These are phyloP conservation scores for Boleophthalmus pectinirostris DNA, from an alignment of 2,113 vertebrate genomes.

Conservation along the genomic window DNA sequence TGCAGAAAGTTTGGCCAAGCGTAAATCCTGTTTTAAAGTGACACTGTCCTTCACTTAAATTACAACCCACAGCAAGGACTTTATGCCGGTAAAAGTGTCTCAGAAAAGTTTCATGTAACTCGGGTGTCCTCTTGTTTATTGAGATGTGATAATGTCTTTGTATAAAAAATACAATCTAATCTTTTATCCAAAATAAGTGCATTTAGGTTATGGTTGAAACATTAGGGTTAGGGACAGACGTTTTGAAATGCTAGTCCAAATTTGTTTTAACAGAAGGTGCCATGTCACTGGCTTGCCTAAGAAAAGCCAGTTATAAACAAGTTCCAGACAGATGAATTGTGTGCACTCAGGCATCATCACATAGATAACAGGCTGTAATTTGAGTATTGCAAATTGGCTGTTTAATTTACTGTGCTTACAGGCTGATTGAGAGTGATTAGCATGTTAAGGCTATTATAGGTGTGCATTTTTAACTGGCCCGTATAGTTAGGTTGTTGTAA, in stretches of 20 bases:
- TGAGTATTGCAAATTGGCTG: constrained; percentile 17
- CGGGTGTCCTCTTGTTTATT: not conserved
- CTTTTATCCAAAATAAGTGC: no score
- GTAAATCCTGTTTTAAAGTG: constrained; percentile 5
- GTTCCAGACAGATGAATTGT: not conserved
- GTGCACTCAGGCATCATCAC: constrained; percentile 8
- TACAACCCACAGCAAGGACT: not conserved
- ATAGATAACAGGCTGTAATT: constrained; percentile 1
- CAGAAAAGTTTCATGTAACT: not conserved
- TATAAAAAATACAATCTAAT: no score
- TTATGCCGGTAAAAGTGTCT: not conserved
- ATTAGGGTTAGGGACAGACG: no score
- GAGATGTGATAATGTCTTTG: not conserved
- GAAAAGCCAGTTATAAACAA: not conserved
- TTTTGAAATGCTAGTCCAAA: no score
- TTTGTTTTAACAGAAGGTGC: no score
- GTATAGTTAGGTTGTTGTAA: constrained; percentile 11
- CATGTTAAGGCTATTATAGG: constrained; percentile 8
- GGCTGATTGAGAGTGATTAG: constrained; percentile 17
- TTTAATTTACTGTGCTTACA: constrained; percentile 21
- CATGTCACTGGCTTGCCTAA: not conserved
- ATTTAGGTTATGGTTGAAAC: no score
- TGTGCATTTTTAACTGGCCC: constrained; percentile 11
- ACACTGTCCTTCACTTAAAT: not conserved
- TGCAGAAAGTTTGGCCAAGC: constrained; percentile 1